These are phyloP conservation scores for Apolygus lucorum DNA, from an alignment of 1,140 invertebrate genomes.

Conservation along the genomic window DNA sequence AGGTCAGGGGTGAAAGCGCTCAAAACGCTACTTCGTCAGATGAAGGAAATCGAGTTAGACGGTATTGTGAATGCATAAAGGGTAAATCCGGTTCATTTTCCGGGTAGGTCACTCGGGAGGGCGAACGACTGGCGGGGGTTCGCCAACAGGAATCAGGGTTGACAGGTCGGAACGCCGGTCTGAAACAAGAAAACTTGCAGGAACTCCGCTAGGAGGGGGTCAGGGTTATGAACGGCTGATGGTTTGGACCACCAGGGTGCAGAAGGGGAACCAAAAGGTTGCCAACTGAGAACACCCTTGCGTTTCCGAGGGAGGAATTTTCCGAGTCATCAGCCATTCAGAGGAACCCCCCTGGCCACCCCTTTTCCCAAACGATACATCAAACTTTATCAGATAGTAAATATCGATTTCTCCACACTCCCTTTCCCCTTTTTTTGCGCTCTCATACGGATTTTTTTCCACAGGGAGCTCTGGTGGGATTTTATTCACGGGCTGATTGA, in stretches of 20 bases:
- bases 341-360: not conserved
- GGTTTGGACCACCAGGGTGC: not conserved
- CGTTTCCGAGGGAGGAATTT: not conserved
- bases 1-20: no score
- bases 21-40: no score
- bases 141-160: no score
- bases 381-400: conserved; percentile 17
- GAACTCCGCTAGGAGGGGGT: not conserved
- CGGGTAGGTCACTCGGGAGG: no score
- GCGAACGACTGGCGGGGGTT: no score
- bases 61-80: no score
- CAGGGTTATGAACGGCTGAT: not conserved
- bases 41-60: no score
- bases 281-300: not conserved
- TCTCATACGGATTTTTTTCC: no score
- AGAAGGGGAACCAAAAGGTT: not conserved
- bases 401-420: not conserved
- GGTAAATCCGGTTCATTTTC: no score
- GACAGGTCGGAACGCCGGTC: no score
- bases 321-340: conserved; percentile 16
- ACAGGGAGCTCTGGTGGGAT: conserved; percentile 5
- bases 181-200: not conserved
- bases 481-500: not conserved
- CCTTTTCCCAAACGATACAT: conserved; percentile 7
- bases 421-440: not conserved